Percentiles rank a stretch among this genome's conserved stretches.
These are phyloP conservation scores for Chelon auratus DNA, from an alignment of 2,797 vertebrate genomes.

Conservation along the genomic window DNA sequence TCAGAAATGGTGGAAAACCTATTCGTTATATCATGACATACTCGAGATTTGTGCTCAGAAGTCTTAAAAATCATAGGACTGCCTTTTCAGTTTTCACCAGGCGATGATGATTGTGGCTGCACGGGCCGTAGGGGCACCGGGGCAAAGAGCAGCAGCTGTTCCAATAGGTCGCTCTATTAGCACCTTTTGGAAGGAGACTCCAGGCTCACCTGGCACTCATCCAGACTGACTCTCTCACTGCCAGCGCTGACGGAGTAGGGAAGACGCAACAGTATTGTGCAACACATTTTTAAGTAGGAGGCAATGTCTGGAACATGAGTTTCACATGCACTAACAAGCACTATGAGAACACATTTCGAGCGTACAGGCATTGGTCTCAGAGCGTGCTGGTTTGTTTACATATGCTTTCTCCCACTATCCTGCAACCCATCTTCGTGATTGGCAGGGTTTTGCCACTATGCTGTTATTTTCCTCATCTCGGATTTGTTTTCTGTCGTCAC, in stretches of 20 bases:
- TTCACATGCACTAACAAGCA: constrained; percentile 59
- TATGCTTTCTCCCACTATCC: constrained; percentile 49
- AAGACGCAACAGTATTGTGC: constrained; percentile 53
- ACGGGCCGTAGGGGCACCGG: constrained; percentile 33
- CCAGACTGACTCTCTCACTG: constrained; percentile 48
- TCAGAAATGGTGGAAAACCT: constrained; percentile 7
- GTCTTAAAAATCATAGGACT: constrained; percentile 9
- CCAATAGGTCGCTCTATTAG: constrained; percentile 73
- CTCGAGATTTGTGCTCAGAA: constrained; percentile 20
- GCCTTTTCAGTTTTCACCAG: constrained; percentile 22
- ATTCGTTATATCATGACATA: constrained; percentile 19
- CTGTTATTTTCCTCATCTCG: constrained; percentile 44
- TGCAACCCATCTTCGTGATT: constrained; percentile 37
- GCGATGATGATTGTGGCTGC: constrained; percentile 23
- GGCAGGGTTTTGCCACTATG: constrained; percentile 47
- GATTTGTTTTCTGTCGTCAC: constrained; percentile 45
- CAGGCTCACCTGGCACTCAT: constrained; percentile 62
- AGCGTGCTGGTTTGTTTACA: constrained; percentile 53
- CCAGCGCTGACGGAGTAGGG: constrained; percentile 43
- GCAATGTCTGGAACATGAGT: constrained; percentile 40
- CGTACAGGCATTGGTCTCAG: constrained; percentile 30
- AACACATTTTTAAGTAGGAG: constrained; percentile 64
- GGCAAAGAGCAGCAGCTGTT: constrained; percentile 81
- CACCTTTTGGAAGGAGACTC: constrained; percentile 76
- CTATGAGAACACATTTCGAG: constrained; percentile 29